A percentile compares a stretch with the other conserved stretches of the same genome.
Evolutionary conservation across 2,888 invertebrate genomes (phyloP).

Genomic region (Agapostemon virescens): DNA sequence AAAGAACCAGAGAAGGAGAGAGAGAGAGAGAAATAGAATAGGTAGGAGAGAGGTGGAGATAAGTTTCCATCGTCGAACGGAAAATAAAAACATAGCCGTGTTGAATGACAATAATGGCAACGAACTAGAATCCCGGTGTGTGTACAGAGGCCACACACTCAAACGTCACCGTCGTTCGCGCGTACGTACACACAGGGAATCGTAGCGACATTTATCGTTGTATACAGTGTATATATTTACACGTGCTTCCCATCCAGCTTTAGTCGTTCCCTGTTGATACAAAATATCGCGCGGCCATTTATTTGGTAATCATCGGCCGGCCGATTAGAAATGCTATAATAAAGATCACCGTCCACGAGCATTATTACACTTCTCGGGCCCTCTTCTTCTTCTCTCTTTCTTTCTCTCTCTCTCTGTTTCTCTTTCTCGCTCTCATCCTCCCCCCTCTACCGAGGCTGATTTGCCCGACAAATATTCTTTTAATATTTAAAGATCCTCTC

Average conservation of each 20-base stretch:
- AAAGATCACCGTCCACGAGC: constrained; percentile 37
- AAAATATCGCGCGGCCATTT: constrained; percentile 57
- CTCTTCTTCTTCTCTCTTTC: no score
- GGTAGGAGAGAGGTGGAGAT: neutral
- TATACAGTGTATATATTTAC: constrained; percentile 52
- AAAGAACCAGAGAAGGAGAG: no score
- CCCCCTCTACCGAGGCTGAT: constrained; percentile 27
- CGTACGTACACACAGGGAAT: constrained; percentile 31
- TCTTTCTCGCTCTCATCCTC: no score
- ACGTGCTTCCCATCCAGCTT: constrained; percentile 48
- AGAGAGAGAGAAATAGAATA: neutral
- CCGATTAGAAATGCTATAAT: constrained; percentile 59
- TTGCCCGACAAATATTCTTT: constrained; percentile 64
- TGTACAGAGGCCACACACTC: constrained; percentile 30
- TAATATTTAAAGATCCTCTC: constrained; percentile 67
- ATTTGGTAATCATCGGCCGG: constrained; percentile 53
- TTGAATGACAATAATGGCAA: constrained; percentile 13
- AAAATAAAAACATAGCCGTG: neutral
- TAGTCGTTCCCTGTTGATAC: constrained; percentile 56
- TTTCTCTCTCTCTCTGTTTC: no score
- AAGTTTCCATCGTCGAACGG: neutral
- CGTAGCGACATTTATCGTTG: constrained; percentile 58
- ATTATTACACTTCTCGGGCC: neutral
- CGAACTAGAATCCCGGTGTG: constrained; percentile 20
- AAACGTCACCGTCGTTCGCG: constrained; percentile 21